phyloP scores from a whole-genome alignment of 2,113 vertebrate genomes.

The Canis aureus region DNA sequence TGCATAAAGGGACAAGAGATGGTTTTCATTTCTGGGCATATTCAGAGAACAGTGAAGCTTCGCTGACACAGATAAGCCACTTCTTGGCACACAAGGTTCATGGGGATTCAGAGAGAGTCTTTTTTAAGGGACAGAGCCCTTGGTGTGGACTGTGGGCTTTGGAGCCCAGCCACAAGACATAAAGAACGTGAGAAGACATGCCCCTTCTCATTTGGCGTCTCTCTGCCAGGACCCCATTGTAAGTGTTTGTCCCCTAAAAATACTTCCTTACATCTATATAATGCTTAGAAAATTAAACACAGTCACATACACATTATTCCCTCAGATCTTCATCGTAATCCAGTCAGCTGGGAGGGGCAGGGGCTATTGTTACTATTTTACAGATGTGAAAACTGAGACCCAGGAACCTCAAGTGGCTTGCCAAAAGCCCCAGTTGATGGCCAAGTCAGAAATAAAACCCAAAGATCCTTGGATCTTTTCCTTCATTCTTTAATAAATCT shows the following conservation, averaged over 20 bases:
- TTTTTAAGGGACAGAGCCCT: not conserved
- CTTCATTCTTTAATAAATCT: not conserved
- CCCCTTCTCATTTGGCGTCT: not conserved
- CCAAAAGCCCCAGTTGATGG: not conserved
- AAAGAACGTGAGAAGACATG: not conserved
- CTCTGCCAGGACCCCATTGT: not conserved
- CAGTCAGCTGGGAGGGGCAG: not conserved
- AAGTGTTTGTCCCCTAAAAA: not conserved
- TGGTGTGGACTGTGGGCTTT: not conserved
- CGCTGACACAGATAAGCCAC: not conserved
- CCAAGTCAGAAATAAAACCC: not conserved
- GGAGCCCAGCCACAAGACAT: not conserved
- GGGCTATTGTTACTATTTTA: not conserved
- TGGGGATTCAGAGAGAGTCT: not conserved
- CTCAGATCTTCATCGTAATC: not conserved
- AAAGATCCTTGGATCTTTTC: not conserved
- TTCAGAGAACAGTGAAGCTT: not conserved
- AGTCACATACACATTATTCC: not conserved
- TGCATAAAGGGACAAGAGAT: not conserved
- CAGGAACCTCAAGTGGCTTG: not conserved
- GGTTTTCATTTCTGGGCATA: not conserved
- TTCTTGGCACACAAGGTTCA: not conserved
- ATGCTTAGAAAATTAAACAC: conserved; percentile 17
- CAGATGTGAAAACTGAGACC: not conserved
- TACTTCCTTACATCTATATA: not conserved